Evolutionary conservation across 2,113 vertebrate species (phyloP).

Genomic region (Caretta caretta): DNA sequence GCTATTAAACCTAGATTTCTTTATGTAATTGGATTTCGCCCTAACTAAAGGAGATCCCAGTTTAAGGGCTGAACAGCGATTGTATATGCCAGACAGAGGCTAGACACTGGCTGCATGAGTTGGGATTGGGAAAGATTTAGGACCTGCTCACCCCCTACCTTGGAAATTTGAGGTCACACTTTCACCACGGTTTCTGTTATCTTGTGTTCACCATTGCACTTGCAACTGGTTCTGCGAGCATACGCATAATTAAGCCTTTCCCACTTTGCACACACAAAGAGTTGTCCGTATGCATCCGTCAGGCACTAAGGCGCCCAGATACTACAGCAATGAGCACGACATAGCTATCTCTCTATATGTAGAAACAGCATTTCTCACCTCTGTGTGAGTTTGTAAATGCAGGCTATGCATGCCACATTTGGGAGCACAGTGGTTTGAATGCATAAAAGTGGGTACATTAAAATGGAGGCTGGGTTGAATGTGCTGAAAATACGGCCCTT

Average conservation of each 20-base stretch:
- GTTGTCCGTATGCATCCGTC: accelerated
- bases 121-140: neutral
- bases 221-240: accelerated
- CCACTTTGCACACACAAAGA: accelerated
- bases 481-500: neutral
- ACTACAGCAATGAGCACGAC: neutral
- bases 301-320: accelerated
- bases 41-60: neutral
- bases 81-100: neutral
- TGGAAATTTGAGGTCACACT: neutral
- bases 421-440: neutral
- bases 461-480: neutral
- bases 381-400: neutral
- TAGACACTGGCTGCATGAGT: neutral
- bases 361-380: neutral
- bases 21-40: neutral
- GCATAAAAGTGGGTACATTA: accelerated
- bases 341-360: neutral
- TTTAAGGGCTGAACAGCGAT: neutral
- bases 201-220: neutral
- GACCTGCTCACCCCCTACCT: neutral
- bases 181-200: neutral
- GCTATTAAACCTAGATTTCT: neutral
- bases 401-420: neutral
- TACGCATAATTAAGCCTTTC: neutral